Evolutionary conservation across 1,140 invertebrate genomes (phyloP).

Genomic region (Megathymus violae): DNA sequence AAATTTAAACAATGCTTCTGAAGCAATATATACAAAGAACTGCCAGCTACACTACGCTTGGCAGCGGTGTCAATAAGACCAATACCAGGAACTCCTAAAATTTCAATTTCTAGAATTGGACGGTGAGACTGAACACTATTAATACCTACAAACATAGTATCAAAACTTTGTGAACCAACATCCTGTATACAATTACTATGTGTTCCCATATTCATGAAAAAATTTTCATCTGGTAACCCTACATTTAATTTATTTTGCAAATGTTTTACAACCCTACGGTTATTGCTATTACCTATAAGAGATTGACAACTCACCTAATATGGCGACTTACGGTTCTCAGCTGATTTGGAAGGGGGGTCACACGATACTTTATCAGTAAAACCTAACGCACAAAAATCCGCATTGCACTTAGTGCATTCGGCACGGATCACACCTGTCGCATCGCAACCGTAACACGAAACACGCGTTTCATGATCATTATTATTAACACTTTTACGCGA

Average conservation of each 20-base stretch:
- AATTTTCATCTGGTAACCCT: too few species aligned
- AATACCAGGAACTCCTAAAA: conserved; percentile 21
- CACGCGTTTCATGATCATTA: neutral
- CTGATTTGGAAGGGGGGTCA: neutral
- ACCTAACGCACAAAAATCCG: neutral
- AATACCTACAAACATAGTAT: neutral
- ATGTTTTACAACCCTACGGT: neutral
- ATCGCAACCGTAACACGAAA: conserved; percentile 22
- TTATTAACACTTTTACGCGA: neutral
- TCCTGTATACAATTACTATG: neutral
- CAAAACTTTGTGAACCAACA: neutral
- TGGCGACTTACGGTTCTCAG: neutral
- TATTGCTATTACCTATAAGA: neutral
- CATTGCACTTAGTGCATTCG: conserved; percentile 3
- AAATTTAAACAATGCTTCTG: neutral
- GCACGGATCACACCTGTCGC: conserved; percentile 7
- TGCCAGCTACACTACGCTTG: conserved; percentile 35
- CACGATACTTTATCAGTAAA: neutral
- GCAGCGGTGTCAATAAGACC: conserved; percentile 35
- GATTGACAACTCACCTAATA: neutral
- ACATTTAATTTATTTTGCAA: too few species aligned
- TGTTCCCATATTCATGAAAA: too few species aligned
- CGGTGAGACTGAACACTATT: neutral
- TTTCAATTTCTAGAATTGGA: conserved; percentile 18
- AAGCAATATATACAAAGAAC: conserved; percentile 32